Evolutionary conservation across 92 coral and sea anemone genomes (phyloP).

Genomic region (Epizoanthus scotinus): DNA sequence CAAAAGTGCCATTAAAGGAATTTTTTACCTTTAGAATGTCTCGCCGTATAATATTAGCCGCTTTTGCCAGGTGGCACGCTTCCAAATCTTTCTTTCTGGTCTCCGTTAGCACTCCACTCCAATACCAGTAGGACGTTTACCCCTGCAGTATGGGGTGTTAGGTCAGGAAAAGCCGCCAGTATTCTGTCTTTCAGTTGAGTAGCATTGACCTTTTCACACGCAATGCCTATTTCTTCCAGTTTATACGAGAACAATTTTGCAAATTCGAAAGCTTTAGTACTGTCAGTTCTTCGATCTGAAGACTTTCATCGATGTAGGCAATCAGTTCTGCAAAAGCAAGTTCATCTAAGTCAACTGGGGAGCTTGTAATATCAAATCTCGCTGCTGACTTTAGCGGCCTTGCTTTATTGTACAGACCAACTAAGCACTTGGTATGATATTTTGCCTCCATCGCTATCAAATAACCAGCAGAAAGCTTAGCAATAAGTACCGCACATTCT

Average conservation of each 20-base stretch:
- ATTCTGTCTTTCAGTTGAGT: constrained; percentile 27
- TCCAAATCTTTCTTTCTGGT: too few relatives aligned
- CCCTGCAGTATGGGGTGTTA: constrained; percentile 18
- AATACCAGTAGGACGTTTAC: too few relatives aligned
- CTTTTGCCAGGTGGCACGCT: too few relatives aligned
- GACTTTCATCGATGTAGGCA: too few relatives aligned
- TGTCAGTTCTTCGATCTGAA: neutral
- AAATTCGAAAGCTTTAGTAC: neutral
- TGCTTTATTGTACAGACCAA: constrained; percentile 52
- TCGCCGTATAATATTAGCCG: too few relatives aligned
- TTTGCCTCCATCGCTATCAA: constrained; percentile 56
- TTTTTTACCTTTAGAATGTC: too few relatives aligned
- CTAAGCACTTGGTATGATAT: constrained; percentile 59
- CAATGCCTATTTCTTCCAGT: too few relatives aligned
- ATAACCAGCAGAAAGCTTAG: constrained; percentile 52
- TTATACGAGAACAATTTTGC: neutral
- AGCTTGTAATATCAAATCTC: too few relatives aligned
- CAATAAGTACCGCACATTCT: constrained; percentile 57
- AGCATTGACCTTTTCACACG: too few relatives aligned
- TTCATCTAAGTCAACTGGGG: too few relatives aligned
- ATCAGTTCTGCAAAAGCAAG: constrained; percentile 14
- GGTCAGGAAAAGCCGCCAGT: constrained; percentile 28
- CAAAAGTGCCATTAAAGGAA: constrained; percentile 7
- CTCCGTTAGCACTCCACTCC: too few relatives aligned
- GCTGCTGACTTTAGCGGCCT: constrained; percentile 36